phyloP scores from a whole-genome alignment of 2,797 vertebrate species.

The Megaceryle alcyon region DNA sequence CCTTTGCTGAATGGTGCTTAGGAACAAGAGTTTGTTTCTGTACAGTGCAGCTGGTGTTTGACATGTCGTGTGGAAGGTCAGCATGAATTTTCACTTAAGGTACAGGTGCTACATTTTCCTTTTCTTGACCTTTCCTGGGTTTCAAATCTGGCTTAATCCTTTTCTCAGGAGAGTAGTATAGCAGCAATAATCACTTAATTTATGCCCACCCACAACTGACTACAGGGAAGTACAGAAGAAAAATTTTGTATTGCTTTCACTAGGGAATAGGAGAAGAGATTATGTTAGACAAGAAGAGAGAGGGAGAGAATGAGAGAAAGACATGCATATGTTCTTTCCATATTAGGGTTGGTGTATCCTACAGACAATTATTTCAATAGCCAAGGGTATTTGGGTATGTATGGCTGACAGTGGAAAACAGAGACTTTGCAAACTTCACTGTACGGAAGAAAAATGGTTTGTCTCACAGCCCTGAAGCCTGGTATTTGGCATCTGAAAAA shows the following conservation, averaged over 20 bases:
- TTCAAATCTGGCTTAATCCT: constrained; percentile 45
- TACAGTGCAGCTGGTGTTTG: not conserved
- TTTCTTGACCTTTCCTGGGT: constrained; percentile 29
- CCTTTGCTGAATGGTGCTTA: not conserved
- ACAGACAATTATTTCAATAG: not conserved
- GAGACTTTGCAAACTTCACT: not conserved
- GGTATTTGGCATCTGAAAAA: not conserved
- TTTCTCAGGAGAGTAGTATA: not conserved
- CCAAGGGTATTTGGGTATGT: not conserved
- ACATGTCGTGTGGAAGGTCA: not conserved
- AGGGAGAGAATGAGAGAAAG: not conserved
- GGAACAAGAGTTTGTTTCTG: not conserved
- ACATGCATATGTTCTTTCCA: not conserved
- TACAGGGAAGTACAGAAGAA: not conserved
- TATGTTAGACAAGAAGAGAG: not conserved
- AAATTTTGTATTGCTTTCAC: not conserved
- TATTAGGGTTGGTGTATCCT: not conserved
- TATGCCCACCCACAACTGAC: constrained; percentile 34
- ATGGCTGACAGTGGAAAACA: not conserved
- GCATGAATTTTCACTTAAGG: not conserved
- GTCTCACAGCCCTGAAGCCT: not conserved
- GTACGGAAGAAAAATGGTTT: not conserved
- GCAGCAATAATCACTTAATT: constrained; percentile 51
- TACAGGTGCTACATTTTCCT: constrained; percentile 40
- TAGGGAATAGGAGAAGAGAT: not conserved